phyloP scores from a whole-genome alignment of 2,113 vertebrate genomes.

The Trichomycterus rosablanca region DNA sequence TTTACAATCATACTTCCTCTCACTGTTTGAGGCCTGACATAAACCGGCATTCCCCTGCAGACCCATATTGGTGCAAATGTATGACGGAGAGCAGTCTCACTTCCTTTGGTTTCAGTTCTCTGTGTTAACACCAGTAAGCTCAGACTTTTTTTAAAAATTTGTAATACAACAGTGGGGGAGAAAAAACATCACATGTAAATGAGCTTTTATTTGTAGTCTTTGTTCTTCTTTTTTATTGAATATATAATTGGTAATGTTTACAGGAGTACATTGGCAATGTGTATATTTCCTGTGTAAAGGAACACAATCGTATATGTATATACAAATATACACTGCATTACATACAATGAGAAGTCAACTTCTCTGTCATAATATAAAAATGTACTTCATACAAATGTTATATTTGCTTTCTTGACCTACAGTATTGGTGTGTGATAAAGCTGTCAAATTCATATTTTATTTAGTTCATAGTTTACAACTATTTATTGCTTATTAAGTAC shows the following conservation, averaged over 20 bases:
- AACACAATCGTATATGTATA: too few species aligned
- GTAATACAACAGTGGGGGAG: neutral
- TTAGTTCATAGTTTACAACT: too few species aligned
- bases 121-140: neutral
- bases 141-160: neutral
- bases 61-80: neutral
- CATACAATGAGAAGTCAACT: conserved; percentile 29
- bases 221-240: conserved; percentile 20
- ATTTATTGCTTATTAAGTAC: too few species aligned
- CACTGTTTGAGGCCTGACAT: neutral
- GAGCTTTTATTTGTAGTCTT: conserved; percentile 5
- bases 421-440: too few species aligned
- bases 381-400: conserved; percentile 8
- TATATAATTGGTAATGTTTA: conserved; percentile 17
- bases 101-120: conserved; percentile 18
- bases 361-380: conserved; percentile 18
- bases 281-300: conserved; percentile 29
- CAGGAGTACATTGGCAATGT: conserved; percentile 31
- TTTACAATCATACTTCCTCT: neutral
- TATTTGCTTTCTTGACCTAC: too few species aligned
- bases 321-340: too few species aligned
- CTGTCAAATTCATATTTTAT: too few species aligned
- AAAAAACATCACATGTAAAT: conserved; percentile 11
- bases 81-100: conserved; percentile 8
- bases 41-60: neutral